These are phyloP conservation scores for Drosophila sproati DNA, from an alignment of 1,140 invertebrate genomes.

Conservation along the genomic window DNA sequence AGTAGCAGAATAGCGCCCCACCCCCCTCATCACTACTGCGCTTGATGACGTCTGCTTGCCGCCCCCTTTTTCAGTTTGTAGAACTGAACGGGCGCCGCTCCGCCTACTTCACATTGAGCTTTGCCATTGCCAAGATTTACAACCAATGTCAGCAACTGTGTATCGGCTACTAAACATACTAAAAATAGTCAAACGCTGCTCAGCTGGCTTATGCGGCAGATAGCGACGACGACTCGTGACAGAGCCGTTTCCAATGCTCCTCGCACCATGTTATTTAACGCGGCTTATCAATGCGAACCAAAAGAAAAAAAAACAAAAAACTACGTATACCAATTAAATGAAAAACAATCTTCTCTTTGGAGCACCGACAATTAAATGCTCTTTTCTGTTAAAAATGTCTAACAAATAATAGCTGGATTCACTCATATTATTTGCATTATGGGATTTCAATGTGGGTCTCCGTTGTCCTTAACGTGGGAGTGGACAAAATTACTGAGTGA, in stretches of 20 bases:
- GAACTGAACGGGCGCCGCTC: background rate
- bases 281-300: conserved; percentile 40
- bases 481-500: too few relatives aligned
- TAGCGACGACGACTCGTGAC: conserved; percentile 47
- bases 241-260: conserved; percentile 22
- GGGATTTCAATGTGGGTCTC: too few relatives aligned
- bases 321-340: background rate
- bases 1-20: background rate
- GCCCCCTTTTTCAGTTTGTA: background rate
- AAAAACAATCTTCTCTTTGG: background rate
- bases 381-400: background rate
- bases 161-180: conserved; percentile 47
- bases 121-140: conserved; percentile 60
- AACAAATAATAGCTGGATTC: too few relatives aligned
- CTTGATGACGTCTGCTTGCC: conserved; percentile 7
- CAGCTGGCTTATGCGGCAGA: conserved; percentile 35
- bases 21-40: background rate
- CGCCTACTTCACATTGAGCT: conserved; percentile 49
- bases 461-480: too few relatives aligned
- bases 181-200: conserved; percentile 50
- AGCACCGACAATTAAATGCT: background rate
- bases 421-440: too few relatives aligned
- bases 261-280: conserved; percentile 31
- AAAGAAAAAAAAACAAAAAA: conserved; percentile 1
- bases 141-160: conserved; percentile 65